Percentiles rank a stretch among this genome's conserved stretches.
Conservation (phyloP, 2,113 vertebrate genomes). For the Amblyornis subalaris region DNA sequence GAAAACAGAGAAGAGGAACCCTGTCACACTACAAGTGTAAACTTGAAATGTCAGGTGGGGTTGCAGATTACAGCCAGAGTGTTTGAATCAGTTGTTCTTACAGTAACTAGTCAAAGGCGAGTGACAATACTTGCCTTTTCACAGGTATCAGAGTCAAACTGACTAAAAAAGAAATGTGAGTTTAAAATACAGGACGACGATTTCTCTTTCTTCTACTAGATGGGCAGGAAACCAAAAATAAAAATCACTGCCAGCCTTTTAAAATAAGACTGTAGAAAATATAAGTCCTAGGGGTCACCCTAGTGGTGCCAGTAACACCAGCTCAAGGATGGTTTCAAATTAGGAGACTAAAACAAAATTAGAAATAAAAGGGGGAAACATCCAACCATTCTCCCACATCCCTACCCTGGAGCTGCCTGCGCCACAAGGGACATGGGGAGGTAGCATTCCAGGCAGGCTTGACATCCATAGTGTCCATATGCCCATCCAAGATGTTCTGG, state of each 20-base stretch:
- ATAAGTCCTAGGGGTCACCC: not conserved
- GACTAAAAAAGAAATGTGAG: not conserved
- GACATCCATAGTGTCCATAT: not conserved
- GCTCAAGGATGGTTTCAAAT: not conserved
- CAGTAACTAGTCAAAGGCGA: not conserved
- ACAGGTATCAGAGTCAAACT: not conserved
- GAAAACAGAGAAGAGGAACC: not conserved
- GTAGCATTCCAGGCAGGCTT: not conserved
- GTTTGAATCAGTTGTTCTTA: not conserved
- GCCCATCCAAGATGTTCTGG: not conserved
- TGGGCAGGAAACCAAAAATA: not conserved
- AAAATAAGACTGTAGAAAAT: slow-evolving; percentile 41
- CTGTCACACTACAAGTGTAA: not conserved
- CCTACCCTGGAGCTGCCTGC: not conserved
- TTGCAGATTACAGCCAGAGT: not conserved
- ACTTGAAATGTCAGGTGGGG: not conserved
- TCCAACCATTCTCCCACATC: not conserved
- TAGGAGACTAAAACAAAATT: not conserved
- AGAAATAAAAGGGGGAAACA: not conserved
- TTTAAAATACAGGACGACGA: not conserved
- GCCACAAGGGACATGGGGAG: not conserved
- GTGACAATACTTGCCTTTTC: not conserved
- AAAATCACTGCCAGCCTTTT: slow-evolving; percentile 8
- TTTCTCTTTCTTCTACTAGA: not conserved
- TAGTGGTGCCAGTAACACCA: not conserved